Evolutionary conservation across 2,888 invertebrate species (phyloP), one percentile per base, ranked within the genome.

Genomic region (Galerucella nymphaeae): DNA sequence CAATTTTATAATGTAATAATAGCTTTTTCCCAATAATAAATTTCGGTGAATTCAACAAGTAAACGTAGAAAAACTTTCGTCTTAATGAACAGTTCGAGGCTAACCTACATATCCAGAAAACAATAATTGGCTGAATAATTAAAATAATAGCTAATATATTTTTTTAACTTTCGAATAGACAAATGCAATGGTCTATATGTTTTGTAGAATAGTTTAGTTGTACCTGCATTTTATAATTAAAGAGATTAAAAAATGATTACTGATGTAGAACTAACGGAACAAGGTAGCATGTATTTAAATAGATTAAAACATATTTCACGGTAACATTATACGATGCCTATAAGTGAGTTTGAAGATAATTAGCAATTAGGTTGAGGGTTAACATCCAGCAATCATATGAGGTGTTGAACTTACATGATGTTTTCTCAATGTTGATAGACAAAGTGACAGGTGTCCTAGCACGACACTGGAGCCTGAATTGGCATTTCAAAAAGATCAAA

Each of bases 111-210:
- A 42, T 50, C 59, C 48, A 23, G 70, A 57, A 72, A 75, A 76
- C 70, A 76, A 74, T 75, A 73, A 70, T 70, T 70, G 58, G 63
- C 20, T 16, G 58, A 62, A 59, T 73, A 73, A 73, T 73, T 73
- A 73, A 73, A 63, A 64, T 67, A 73, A 73, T 73, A 73, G 63
- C 57, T 71, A 42, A 67, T 64, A 70, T 71, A 58, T 66, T 74
- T 62, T 67, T 64, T 66, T 50, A 38, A 65, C 67, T 70, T 57
- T 55, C 53, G 41, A 71, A 72, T 76, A 76, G 76, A 76, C 77
- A 77, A 76, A 76, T 63, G 76, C 69, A 76, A 77, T 77, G 78
- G 78, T 78, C 78, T 78, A 78, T 74, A 78, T 78, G 74, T 73
- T 78, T 78, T 77, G 71, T 78, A 75, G 78, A 78, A 70, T 76